A percentile compares a stretch with the other conserved stretches of the same genome.
Evolutionary conservation across 2,113 vertebrate genomes (phyloP).

Genomic region (Todiramphus chloris): DNA sequence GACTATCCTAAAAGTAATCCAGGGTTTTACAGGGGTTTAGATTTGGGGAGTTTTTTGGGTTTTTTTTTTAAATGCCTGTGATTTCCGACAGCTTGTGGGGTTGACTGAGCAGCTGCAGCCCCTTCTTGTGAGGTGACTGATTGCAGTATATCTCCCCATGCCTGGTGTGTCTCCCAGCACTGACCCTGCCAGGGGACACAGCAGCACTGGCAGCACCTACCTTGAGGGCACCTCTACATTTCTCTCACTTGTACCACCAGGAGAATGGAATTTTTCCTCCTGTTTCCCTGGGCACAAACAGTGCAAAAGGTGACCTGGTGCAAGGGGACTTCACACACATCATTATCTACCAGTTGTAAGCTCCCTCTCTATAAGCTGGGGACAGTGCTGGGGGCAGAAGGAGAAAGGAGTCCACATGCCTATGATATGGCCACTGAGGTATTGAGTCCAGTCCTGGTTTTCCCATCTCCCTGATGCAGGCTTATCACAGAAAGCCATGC

Average conservation of each 20-base stretch:
- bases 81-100: background rate
- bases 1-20: background rate
- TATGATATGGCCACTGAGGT: rapidly evolving
- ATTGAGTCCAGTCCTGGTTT: background rate
- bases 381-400: background rate
- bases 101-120: background rate
- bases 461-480: background rate
- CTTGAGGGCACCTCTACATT: background rate
- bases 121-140: background rate
- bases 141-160: rapidly evolving
- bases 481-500: background rate
- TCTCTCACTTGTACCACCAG: background rate
- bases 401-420: rapidly evolving
- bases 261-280: background rate
- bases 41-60: background rate
- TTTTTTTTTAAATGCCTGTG: background rate
- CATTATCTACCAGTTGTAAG: background rate
- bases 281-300: background rate
- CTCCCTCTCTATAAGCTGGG: background rate
- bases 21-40: background rate
- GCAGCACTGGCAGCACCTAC: background rate
- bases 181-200: background rate
- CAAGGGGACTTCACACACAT: too few species aligned
- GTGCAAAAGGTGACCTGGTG: rapidly evolving
- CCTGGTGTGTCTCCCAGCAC: rapidly evolving